These are phyloP conservation scores for Andinoacara biseriatus DNA, from an alignment of 2,113 vertebrate genomes.

Conservation along the genomic window DNA sequence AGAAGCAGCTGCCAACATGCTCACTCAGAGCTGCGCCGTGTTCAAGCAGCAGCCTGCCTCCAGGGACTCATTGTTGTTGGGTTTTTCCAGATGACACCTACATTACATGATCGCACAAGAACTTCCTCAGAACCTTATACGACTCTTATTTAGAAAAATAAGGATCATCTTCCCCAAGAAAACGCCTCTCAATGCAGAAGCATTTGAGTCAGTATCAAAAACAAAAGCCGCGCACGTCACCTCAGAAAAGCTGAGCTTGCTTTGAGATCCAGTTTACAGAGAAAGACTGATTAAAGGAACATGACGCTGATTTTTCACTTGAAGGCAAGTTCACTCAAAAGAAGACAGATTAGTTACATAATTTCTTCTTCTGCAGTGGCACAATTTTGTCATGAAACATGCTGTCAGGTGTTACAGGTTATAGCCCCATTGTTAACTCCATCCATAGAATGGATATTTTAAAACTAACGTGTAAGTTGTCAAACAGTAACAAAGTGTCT, in stretches of 20 bases:
- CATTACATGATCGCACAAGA: not conserved
- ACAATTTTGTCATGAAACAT: not conserved
- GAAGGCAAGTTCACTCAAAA: not conserved
- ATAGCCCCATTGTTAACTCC: not conserved
- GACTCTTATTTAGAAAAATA: not conserved
- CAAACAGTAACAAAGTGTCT: not conserved
- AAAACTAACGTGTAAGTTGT: not conserved
- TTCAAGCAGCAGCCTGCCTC: not conserved
- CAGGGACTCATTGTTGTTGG: not conserved
- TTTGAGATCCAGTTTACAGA: not conserved
- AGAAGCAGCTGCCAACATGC: not conserved
- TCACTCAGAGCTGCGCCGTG: not conserved
- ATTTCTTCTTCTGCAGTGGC: not conserved
- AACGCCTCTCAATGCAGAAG: not conserved
- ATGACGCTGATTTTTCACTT: not conserved
- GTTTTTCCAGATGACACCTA: not conserved
- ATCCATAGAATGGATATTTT: no score
- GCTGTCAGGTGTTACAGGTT: not conserved
- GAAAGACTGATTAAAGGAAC: not conserved
- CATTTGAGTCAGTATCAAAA: not conserved
- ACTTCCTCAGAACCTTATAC: accelerated
- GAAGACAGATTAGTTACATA: not conserved
- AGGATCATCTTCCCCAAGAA: not conserved
- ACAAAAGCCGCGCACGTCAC: accelerated
- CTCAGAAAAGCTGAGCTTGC: accelerated